These are phyloP conservation scores for Thomomys bottae DNA, from an alignment of 2,113 vertebrate genomes.

Conservation along the genomic window DNA sequence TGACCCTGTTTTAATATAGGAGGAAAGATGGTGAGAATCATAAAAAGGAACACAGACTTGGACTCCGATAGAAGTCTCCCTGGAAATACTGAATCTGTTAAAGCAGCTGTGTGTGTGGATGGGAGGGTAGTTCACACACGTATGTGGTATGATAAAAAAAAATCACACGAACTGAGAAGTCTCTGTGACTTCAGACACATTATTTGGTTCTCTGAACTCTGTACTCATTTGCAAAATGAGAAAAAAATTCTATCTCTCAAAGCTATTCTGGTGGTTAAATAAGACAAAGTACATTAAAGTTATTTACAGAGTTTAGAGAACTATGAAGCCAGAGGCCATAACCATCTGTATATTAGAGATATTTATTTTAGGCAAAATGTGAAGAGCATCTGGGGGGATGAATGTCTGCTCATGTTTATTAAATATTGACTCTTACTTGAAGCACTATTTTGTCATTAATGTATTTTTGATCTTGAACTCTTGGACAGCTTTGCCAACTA, in stretches of 20 bases:
- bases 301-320: background rate
- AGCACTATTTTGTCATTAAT: background rate
- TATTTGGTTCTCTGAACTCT: background rate
- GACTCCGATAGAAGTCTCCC: background rate
- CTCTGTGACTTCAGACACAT: background rate
- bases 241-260: background rate
- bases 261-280: background rate
- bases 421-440: background rate
- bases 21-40: slow-evolving; percentile 42
- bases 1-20: slow-evolving; percentile 57
- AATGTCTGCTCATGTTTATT: background rate
- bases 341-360: background rate
- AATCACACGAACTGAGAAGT: background rate
- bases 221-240: background rate
- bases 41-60: slow-evolving; percentile 37
- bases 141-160: background rate
- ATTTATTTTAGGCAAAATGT: slow-evolving; percentile 13
- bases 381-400: background rate
- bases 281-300: background rate
- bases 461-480: background rate
- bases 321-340: background rate
- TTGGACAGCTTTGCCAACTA: background rate
- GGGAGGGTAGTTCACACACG: too few relatives aligned
- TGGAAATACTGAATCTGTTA: background rate
- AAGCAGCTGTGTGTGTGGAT: background rate